A percentile compares a stretch with the other conserved stretches of the same genome.
Evolutionary conservation across 2,113 vertebrate species (phyloP).

Genomic region (Nymphicus hollandicus): DNA sequence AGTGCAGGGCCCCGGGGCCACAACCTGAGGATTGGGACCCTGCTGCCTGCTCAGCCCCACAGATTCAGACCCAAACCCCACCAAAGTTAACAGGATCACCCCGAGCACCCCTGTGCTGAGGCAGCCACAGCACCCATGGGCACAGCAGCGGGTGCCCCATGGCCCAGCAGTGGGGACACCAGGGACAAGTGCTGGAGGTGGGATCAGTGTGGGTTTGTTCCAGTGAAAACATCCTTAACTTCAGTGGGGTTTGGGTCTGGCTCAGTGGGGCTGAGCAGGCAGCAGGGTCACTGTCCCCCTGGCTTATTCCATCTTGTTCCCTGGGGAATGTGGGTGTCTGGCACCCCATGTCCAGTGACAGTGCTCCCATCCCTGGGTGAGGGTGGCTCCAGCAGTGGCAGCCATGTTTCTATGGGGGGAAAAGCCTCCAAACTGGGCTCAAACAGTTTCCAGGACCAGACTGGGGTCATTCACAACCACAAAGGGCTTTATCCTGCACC

Average conservation of each 20-base stretch:
- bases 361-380: accelerated
- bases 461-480: background rate
- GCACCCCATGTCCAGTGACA: accelerated
- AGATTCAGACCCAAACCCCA: background rate
- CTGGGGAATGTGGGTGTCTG: background rate
- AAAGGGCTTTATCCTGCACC: background rate
- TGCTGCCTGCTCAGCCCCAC: background rate
- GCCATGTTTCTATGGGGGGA: accelerated
- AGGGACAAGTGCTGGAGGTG: background rate
- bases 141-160: background rate
- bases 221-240: background rate
- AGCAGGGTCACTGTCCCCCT: background rate
- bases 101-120: background rate
- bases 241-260: background rate
- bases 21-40: background rate
- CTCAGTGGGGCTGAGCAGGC: background rate
- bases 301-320: background rate
- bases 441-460: background rate
- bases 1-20: accelerated
- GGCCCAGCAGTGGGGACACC: background rate
- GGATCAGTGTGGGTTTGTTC: background rate
- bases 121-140: background rate
- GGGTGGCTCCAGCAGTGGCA: background rate
- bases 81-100: accelerated
- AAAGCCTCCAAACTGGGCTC: background rate